Conservation (phyloP, 2,888 invertebrate genomes). For the Cephonodes hylas region DNA sequence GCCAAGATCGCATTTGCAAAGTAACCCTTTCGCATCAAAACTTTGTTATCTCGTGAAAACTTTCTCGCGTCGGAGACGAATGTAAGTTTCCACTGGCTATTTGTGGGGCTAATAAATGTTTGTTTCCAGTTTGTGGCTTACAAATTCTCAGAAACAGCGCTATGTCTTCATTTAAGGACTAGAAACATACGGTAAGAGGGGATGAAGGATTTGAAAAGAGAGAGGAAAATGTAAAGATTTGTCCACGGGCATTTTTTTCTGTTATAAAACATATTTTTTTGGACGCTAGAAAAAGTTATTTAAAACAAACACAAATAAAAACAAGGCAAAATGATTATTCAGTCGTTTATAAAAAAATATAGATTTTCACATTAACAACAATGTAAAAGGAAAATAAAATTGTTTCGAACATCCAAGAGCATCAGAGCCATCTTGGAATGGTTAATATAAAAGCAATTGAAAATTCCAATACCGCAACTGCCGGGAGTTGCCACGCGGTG, state of each 20-base stretch:
- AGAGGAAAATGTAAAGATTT: too few species aligned
- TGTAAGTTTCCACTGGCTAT: not conserved
- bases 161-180: not conserved
- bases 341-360: too few species aligned
- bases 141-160: not conserved
- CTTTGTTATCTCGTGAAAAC: slow-evolving; percentile 7
- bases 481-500: not conserved
- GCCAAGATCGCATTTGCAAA: not conserved
- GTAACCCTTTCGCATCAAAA: not conserved
- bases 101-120: not conserved
- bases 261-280: too few species aligned
- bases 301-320: too few species aligned
- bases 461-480: not conserved
- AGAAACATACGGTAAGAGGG: too few species aligned
- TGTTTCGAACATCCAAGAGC: not conserved
- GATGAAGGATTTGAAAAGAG: too few species aligned
- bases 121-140: not conserved
- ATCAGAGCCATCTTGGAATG: not conserved
- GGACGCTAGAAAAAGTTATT: too few species aligned
- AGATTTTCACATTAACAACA: not conserved
- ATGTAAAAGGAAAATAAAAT: not conserved
- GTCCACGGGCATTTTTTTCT: too few species aligned
- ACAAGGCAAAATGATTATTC: too few species aligned
- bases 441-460: not conserved
- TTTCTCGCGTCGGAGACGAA: not conserved